phyloP scores from a whole-genome alignment of 2,888 invertebrate genomes.

The Ophonus ardosiacus region DNA sequence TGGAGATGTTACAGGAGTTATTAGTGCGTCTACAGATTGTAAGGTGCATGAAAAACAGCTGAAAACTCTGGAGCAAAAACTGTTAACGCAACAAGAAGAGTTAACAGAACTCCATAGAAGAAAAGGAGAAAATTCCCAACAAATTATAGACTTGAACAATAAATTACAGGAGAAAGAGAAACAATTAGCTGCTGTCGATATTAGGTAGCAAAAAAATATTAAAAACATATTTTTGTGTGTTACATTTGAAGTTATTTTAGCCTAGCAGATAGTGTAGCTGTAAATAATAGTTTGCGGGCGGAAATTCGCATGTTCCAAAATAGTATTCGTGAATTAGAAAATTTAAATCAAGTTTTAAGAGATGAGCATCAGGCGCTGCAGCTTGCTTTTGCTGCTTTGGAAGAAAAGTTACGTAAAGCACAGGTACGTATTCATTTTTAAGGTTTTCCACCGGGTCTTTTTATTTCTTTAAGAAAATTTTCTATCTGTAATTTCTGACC shows the following conservation, averaged over 20 bases:
- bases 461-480: no score
- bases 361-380: conserved; percentile 98
- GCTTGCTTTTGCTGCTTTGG: conserved; percentile 91
- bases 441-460: not conserved
- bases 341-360: conserved; percentile 90
- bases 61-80: conserved; percentile 89
- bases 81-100: conserved; percentile 93
- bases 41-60: conserved; percentile 77
- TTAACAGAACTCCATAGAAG: conserved; percentile 92
- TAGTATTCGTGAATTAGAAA: conserved; percentile 87
- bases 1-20: conserved; percentile 67
- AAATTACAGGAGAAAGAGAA: conserved; percentile 91
- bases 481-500: no score
- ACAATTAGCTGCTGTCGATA: conserved; percentile 84
- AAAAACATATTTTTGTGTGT: conserved; percentile 59
- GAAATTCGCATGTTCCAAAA: conserved; percentile 86
- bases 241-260: conserved; percentile 73
- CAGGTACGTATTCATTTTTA: conserved; percentile 78
- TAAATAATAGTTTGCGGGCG: conserved; percentile 82
- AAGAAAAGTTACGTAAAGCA: conserved; percentile 90
- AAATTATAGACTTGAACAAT: conserved; percentile 93
- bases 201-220: conserved; percentile 77
- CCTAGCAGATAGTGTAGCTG: conserved; percentile 82
- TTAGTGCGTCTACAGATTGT: conserved; percentile 73
- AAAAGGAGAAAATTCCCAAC: conserved; percentile 95